Conservation (phyloP, 1,140 invertebrate genomes). For the Arion vulgaris region DNA sequence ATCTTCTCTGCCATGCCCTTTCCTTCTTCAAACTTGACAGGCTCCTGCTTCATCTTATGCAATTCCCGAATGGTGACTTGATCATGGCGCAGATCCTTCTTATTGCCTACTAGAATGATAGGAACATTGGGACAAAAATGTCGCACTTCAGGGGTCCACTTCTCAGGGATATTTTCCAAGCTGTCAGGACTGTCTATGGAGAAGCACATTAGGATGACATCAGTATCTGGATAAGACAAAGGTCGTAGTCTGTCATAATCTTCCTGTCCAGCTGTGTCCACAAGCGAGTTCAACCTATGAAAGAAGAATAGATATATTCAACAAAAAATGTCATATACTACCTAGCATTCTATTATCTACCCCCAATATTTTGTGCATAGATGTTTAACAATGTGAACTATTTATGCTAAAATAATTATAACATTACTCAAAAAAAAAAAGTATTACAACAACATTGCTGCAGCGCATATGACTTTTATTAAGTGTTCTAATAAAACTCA, state of each 20-base stretch:
- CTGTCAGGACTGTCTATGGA: constrained; percentile 69
- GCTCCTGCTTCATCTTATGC: constrained; percentile 99
- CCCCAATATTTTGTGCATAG: no score
- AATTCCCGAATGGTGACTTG: constrained; percentile 96
- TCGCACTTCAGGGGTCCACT: constrained; percentile 73
- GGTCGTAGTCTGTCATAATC: constrained; percentile 97
- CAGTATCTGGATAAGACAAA: constrained; percentile 96
- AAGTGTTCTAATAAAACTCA: no score
- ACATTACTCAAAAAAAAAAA: no score
- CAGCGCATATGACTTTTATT: no score
- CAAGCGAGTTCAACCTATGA: constrained; percentile 85
- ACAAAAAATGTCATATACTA: no score
- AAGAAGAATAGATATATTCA: constrained; percentile 8
- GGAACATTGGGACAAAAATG: constrained; percentile 73
- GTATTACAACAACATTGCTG: no score
- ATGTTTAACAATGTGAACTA: no score
- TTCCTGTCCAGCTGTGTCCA: constrained; percentile 83
- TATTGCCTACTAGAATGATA: constrained; percentile 73
- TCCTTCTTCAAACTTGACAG: constrained; percentile 96
- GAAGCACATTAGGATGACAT: constrained; percentile 75
- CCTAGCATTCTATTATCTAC: no score
- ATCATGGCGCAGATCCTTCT: constrained; percentile 88
- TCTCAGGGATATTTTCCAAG: constrained; percentile 71
- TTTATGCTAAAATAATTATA: no score
- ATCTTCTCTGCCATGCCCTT: constrained; percentile 99